Evolutionary conservation across 2,113 vertebrate species (phyloP).

Genomic region (Taurulus bubalis): DNA sequence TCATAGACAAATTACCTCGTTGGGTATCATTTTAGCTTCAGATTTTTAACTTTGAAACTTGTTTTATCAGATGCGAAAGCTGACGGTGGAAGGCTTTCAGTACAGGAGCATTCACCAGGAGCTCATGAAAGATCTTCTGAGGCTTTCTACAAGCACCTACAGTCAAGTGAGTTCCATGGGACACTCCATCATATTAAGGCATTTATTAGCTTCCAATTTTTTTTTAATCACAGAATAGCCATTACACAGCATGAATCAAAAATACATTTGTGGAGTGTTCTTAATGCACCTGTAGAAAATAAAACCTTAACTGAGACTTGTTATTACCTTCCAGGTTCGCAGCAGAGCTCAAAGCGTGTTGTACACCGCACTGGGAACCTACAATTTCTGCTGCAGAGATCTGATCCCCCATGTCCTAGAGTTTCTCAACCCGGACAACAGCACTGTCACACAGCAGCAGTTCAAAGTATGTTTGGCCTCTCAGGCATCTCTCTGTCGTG

Average conservation of each 20-base stretch:
- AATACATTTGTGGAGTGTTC: background rate
- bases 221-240: background rate
- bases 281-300: background rate
- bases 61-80: slow-evolving; percentile 87
- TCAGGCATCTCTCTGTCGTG: background rate
- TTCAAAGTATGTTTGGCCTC: slow-evolving; percentile 89
- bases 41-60: slow-evolving; percentile 35
- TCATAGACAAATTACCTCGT: background rate
- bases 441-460: slow-evolving; percentile 92
- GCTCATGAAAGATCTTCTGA: slow-evolving; percentile 92
- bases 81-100: slow-evolving; percentile 94
- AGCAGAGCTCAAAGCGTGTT: slow-evolving; percentile 95
- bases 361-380: slow-evolving; percentile 94
- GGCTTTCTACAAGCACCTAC: slow-evolving; percentile 95
- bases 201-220: background rate
- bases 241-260: background rate
- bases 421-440: slow-evolving; percentile 88
- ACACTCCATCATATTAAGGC: background rate
- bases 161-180: slow-evolving; percentile 87
- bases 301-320: background rate
- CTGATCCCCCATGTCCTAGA: slow-evolving; percentile 93
- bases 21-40: background rate
- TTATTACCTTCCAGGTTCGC: slow-evolving; percentile 86
- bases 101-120: slow-evolving; percentile 93
- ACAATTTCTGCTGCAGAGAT: slow-evolving; percentile 97